Conservation (phyloP, 2,113 vertebrate species). For the Galeopterus variegatus region DNA sequence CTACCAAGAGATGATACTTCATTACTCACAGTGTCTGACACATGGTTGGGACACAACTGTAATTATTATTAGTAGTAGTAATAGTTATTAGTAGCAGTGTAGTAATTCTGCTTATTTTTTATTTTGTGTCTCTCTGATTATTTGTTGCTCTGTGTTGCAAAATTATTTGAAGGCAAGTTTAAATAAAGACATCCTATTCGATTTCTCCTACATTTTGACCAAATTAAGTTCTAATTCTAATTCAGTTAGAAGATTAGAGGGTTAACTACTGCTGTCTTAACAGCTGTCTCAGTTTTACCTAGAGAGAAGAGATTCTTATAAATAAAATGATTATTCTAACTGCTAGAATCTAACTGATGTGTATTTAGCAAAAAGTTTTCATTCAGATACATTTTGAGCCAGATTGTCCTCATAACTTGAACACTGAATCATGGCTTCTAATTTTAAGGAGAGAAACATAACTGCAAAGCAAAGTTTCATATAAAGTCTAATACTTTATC, state of each 20-base stretch:
- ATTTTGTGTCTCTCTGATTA: neutral
- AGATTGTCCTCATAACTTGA: neutral
- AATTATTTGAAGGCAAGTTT: slow-evolving; percentile 19
- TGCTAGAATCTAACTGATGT: neutral
- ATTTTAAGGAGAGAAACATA: neutral
- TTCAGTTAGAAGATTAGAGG: neutral
- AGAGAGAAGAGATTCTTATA: neutral
- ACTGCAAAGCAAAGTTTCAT: neutral
- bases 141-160: neutral
- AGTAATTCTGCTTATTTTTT: neutral
- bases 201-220: neutral
- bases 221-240: neutral
- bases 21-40: neutral
- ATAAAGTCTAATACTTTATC: neutral
- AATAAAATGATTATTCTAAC: neutral
- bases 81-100: neutral
- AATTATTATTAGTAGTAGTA: neutral
- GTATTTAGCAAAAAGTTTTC: neutral
- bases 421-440: neutral
- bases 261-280: neutral
- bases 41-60: too few species aligned
- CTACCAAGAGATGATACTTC: neutral
- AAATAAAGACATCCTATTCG: neutral
- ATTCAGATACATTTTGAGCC: neutral
- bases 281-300: neutral